Evolutionary conservation across 1,140 invertebrate genomes (phyloP), one percentile per base, ranked within the genome.

Genomic region (Druon quercuslanigerum): DNA sequence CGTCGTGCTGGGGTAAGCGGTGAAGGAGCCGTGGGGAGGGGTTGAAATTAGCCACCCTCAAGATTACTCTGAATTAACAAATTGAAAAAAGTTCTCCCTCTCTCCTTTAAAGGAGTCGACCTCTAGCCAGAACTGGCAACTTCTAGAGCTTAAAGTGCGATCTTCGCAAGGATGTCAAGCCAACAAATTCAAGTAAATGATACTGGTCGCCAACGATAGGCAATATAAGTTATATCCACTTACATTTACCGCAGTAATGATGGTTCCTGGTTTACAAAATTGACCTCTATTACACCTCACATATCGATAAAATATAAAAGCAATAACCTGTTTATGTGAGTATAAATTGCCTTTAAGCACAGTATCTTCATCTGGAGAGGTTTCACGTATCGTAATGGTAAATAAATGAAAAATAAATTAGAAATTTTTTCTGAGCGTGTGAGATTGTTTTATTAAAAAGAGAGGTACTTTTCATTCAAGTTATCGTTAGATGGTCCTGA

Each of bases 61-160:
- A 81, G 83, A 88, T 89, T 88, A 87, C 83, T 82, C 80, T 84
- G 87, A 89, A 89, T 89, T 88, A 88, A 89, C 86, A 88, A 89
- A 89, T 89, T 89, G 87, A 89, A 89, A 89, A 87, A 87, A 87
- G 82, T 84, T 14, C 80, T 71, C 57, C 51, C 33, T 71, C 51
- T n/a, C 74, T 17, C 56, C 72, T 77, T 74, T 71, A 57, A 66
- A 66, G 60, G 14, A 40, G 33, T 14, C 60, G 40, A 66, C 56
- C 56, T 20, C 46, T 51, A 17, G 57, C 82, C 77, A 77, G 56
- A 66, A 71, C 66, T 74, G 73, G 57, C 57, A 66, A 66, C 66
- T 80, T 76, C 82, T 84, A 74, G 57, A 81, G 79, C 73, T 86
- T 83, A 84, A 85, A 87, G 83, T 77, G 80, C 83, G 82, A 87